These are phyloP conservation scores for Pandemis cinnamomeana DNA, from an alignment of 2,888 invertebrate species.

Conservation along the genomic window DNA sequence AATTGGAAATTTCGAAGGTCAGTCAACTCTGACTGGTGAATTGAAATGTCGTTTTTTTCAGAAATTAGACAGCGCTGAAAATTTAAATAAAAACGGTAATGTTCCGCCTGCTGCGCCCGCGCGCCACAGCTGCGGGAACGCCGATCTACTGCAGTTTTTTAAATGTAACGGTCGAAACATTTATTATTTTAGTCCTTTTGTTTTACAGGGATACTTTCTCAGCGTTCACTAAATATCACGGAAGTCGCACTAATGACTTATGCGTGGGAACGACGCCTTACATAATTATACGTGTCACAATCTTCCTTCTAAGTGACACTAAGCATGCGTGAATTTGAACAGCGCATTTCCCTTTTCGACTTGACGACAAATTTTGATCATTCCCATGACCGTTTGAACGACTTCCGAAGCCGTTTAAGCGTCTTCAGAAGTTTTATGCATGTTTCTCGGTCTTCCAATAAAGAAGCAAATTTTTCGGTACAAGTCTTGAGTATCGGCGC, in stretches of 20 bases:
- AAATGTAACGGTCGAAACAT: conserved; percentile 45
- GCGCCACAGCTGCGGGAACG: conserved; percentile 64
- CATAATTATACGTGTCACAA: conserved; percentile 56
- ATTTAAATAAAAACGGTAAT: conserved; percentile 82
- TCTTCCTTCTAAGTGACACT: conserved; percentile 47
- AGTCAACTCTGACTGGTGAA: conserved; percentile 30
- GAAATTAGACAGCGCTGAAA: conserved; percentile 52
- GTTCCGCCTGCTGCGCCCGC: conserved; percentile 72
- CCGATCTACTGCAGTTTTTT: conserved; percentile 43
- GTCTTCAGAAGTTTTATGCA: neutral
- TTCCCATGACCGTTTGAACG: conserved; percentile 52
- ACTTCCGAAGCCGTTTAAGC: neutral
- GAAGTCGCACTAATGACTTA: conserved; percentile 64
- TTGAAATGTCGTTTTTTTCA: conserved; percentile 32
- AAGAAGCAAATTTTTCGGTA: conserved; percentile 9
- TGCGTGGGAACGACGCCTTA: conserved; percentile 65
- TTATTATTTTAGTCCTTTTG: conserved; percentile 24
- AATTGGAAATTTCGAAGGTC: conserved; percentile 53
- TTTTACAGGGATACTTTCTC: conserved; percentile 18
- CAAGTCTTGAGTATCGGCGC: conserved; percentile 9
- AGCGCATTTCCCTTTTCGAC: conserved; percentile 45
- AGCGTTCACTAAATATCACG: conserved; percentile 49
- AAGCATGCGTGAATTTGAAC: conserved; percentile 43
- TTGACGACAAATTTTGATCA: conserved; percentile 51
- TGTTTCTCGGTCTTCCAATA: conserved; percentile 20